Base-by-base conservation (phyloP, 2,888 invertebrate species). In the Melinaea menophilus region DNA sequence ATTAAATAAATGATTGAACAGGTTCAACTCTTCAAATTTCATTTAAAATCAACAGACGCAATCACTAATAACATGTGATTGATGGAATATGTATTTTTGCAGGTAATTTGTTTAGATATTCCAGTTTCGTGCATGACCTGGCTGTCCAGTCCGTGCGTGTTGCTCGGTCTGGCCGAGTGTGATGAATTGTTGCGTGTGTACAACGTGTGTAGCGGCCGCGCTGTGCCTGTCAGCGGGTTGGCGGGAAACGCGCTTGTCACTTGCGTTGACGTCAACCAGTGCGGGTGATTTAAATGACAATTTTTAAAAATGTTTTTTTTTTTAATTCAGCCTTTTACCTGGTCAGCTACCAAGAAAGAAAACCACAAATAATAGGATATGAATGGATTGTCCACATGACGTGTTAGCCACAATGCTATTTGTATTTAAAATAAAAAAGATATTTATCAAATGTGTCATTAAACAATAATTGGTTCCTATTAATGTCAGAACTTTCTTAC, bases 81-180 rank as follows among this genome's bases (percentile, higher is more conserved):
- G 35, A 55, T 12, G 7, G 7, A 5, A 37, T 1, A 37, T 37
- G 7, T 41, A 41, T 41, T 3, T 37, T 45, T 62, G 5, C 66
- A 89, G 88, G 77, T 89, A 3, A 69, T 85, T 2, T 79, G 78
- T 33, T 64, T 88, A 2, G 84, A 86, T 9, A 67, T 66, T 0
- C 71, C 82, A 0, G 73, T 86, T 41, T 81, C 86, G 0, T 83
- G 85, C 70, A 77, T 84, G 72, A 62, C 74, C 2, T 87, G 88
- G 87, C 62, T 88, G 33, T 81, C 72, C 48, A 75, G 75, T 55
- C 82, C 84, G 0, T 73, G 78, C 46, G 73, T 84, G 60, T 75
- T 79, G 11, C 62, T 85, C 13, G 88, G 88, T 0, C 62, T 80
- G 56, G 67, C 75, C 0, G 73, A 69, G 2, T 71, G 73, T 13